phyloP scores from a whole-genome alignment of 1,140 invertebrate genomes.

The Drosophila watanabei region DNA sequence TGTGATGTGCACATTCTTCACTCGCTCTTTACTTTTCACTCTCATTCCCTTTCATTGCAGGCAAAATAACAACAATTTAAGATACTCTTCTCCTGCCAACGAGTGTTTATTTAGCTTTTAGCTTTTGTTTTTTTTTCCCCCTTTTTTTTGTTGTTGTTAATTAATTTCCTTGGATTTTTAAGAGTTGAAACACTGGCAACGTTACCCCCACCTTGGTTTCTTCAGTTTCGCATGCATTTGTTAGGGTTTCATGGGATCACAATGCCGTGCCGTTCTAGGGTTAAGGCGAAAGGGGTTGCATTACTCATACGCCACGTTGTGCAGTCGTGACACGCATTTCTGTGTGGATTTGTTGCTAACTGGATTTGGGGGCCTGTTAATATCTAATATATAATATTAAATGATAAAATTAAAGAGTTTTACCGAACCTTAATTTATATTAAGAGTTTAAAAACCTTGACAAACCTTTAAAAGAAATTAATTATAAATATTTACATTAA shows the following conservation, averaged over 20 bases:
- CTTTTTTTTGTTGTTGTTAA: slow-evolving; percentile 26
- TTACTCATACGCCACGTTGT: slow-evolving; percentile 59
- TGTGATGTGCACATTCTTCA: slow-evolving; percentile 14
- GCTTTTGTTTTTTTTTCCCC: slow-evolving; percentile 5
- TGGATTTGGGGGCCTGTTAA: background rate
- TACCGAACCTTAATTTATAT: background rate
- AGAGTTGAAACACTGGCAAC: slow-evolving; percentile 35
- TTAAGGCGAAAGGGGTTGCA: slow-evolving; percentile 31
- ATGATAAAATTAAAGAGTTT: background rate
- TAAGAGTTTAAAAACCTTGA: background rate
- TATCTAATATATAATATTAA: no score
- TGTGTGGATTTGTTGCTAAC: slow-evolving; percentile 39
- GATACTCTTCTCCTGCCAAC: background rate
- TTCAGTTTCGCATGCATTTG: slow-evolving; percentile 36
- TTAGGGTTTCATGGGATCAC: slow-evolving; percentile 29
- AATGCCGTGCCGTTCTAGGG: background rate
- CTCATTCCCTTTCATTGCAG: slow-evolving; percentile 14
- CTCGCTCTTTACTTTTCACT: background rate
- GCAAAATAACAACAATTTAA: slow-evolving; percentile 8
- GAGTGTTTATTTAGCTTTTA: slow-evolving; percentile 14
- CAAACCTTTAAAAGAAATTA: background rate
- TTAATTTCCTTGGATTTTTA: slow-evolving; percentile 40
- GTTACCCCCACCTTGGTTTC: slow-evolving; percentile 33
- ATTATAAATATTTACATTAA: background rate
- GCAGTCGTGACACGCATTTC: slow-evolving; percentile 50